Percentiles rank a stretch among this genome's conserved stretches.
Evolutionary conservation across 2,888 invertebrate genomes (phyloP).

Genomic region (Bugulina stolonifera): DNA sequence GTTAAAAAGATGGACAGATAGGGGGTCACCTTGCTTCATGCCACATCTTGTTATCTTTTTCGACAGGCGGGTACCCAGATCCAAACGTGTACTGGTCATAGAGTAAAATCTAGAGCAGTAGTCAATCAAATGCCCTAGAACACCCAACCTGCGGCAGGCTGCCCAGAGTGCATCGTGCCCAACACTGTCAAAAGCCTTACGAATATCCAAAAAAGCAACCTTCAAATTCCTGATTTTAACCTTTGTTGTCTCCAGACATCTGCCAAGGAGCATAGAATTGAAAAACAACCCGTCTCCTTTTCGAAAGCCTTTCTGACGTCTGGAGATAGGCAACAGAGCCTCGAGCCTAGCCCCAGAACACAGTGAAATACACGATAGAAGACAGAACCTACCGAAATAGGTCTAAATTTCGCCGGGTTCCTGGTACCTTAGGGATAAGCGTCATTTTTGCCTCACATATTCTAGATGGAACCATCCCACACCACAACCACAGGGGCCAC

Average conservation of each 20-base stretch:
- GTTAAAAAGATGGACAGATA: constrained; percentile 20
- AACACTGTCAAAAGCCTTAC: constrained; percentile 16
- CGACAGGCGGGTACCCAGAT: not conserved
- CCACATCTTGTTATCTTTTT: not conserved
- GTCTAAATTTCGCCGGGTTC: not conserved
- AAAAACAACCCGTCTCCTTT: constrained; percentile 7
- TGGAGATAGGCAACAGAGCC: not conserved
- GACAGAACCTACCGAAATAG: not conserved
- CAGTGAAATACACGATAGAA: not conserved
- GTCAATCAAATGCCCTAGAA: not conserved
- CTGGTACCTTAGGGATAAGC: not conserved
- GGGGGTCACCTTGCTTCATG: constrained; percentile 8
- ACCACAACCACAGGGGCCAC: not conserved
- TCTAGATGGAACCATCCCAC: not conserved
- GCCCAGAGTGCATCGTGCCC: not conserved
- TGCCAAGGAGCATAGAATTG: not conserved
- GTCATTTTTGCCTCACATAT: not conserved
- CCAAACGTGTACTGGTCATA: not conserved
- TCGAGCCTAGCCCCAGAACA: not conserved
- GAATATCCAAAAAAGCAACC: not conserved
- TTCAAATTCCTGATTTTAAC: not conserved
- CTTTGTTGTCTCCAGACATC: not conserved
- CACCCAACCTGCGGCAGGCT: not conserved
- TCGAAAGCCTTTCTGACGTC: not conserved
- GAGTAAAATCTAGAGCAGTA: not conserved